Evolutionary conservation across 2,797 vertebrate species (phyloP), one percentile per base, ranked within the genome.

Genomic region (Parauchenoglanis ngamensis): DNA sequence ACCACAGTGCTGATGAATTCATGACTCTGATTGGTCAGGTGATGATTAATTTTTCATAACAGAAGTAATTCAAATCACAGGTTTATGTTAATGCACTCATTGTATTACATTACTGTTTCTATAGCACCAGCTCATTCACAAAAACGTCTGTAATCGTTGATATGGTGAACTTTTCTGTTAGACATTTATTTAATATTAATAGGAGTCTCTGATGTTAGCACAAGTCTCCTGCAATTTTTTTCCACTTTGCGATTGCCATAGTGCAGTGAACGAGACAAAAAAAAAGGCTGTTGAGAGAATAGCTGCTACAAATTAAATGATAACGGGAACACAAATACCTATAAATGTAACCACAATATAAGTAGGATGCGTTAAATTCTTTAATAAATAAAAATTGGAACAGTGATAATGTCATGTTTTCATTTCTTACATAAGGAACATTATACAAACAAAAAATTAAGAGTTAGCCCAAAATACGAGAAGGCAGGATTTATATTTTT

Each of bases 21-120:
- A 3, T 31, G 57, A 31, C 19, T 52, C 73, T 54, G 79, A 83
- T 67, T 67, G 80, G n/a, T 67, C 61, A 67, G n/a, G 80, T 83
- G 80, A 52, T 67, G 54, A 79, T 79, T 23, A 2, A 7, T 59
- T 59, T 35, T 61, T 65, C 15, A 28, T 21, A 19, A 65, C 25
- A 46, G 6, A 1, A 63, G 35, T 46, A 63, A 46, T 63, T 17
- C 6, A 15, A 31, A 28, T 23, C 19, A 6, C 76, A 57, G 19
- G 52, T 57, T 35, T 46, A 17, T 28, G n/a, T 61, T 44, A 44
- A 61, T 59, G 11, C 25, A n/a, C 57, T 25, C 21, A 1, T 12
- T 40, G 15, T 6, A 78, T 57, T 10, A 17, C 28, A 3, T 56
- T 21, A 11, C 6, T 3, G 28, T 28, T 77, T 31, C 19, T 23